Base-by-base conservation (phyloP, 2,113 vertebrate genomes). In the Perca fluviatilis region DNA sequence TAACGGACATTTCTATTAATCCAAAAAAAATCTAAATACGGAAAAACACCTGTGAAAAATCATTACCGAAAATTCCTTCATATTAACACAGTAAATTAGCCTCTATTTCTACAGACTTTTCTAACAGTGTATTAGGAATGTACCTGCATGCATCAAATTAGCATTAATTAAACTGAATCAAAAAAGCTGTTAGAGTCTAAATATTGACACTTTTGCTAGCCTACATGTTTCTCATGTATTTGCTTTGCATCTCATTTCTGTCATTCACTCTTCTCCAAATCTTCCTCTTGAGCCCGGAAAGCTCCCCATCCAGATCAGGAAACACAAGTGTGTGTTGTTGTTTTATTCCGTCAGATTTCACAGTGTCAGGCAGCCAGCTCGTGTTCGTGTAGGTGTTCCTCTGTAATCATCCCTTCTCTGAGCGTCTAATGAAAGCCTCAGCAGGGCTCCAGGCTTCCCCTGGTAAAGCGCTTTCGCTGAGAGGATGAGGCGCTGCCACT, bases 351-450 rank as follows among this genome's bases (percentile, higher is more conserved):
- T 71, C 46, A 76, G 76, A 77, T 83, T 83, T 80, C 58, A 23
- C 60, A 5, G 63, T 79, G 77, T 72, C 83, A 70, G 40, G 36
- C 69, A 70, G 83, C 67, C 77, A 83, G 74, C 67, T 86, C 76
- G 62, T 64, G 56, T 88, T 88, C 80, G 78, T 73, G 76, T 68
- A 64, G 81, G 57, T 79, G 85, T 82, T 61, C 58, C 67, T 71
- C 69, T 70, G 77, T 88, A 83, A 92, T 90, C 84, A 87, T 86
- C 71, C 51, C 66, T 85, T 84, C 80, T 86, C 84, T 84, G 78
- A 89, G 85, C 77, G 51, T 65, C 83, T 86, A 89, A 90, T 89
- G 84, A 86, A 89, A 88, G 85, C 64, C 83, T 80, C 90, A 84
- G 86, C 85, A 49, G 72, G 80, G 65, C 74, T 71, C 60, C 74